Conservation (phyloP, 2,888 invertebrate genomes). For the Xestoiulus laeticollis region DNA sequence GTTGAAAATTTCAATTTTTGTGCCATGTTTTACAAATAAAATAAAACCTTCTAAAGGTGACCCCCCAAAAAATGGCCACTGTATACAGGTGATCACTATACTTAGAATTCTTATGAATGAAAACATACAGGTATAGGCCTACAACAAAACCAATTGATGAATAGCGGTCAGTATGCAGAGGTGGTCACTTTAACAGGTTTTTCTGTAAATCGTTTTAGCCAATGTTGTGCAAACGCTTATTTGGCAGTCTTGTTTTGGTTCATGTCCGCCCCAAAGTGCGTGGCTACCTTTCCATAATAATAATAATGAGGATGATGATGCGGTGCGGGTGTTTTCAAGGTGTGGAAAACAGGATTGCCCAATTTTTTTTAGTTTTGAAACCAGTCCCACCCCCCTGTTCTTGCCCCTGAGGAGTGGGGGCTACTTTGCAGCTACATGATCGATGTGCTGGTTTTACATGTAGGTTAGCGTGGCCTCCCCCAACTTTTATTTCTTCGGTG, state of each 20-base stretch:
- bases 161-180: too few relatives aligned
- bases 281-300: background rate
- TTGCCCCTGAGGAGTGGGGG: background rate
- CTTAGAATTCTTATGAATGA: too few relatives aligned
- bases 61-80: too few relatives aligned
- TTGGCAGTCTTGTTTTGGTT: background rate
- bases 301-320: background rate
- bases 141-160: too few relatives aligned
- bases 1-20: too few relatives aligned
- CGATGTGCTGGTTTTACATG: background rate
- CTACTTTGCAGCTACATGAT: background rate
- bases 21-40: too few relatives aligned
- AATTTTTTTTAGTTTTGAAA: background rate
- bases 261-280: background rate
- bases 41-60: too few relatives aligned
- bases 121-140: too few relatives aligned
- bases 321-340: background rate
- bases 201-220: too few relatives aligned
- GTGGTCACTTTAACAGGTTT: too few relatives aligned
- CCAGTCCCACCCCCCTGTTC: background rate
- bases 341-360: background rate
- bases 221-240: too few relatives aligned
- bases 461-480: background rate
- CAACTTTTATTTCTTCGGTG: background rate
- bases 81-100: too few relatives aligned